These are phyloP conservation scores for Leistus spinibarbis DNA, from an alignment of 2,888 invertebrate species.

Conservation along the genomic window DNA sequence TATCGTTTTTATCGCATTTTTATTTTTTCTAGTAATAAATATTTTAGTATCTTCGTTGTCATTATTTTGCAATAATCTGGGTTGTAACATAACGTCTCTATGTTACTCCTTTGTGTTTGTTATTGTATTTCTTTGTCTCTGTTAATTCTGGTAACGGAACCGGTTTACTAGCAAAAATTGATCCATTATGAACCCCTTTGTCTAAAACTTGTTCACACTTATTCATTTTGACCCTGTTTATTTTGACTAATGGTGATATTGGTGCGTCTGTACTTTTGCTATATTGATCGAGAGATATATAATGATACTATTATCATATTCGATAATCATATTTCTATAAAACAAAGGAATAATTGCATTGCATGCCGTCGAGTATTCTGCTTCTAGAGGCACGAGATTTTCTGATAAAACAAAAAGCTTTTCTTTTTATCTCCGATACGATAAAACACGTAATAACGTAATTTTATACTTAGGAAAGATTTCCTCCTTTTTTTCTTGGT, in stretches of 20 bases:
- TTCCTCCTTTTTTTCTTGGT: neutral
- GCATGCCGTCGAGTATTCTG: too few species aligned
- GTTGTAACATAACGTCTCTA: neutral
- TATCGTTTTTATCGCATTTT: neutral
- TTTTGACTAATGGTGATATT: too few species aligned
- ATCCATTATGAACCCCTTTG: too few species aligned
- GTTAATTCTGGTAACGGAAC: conserved; percentile 1
- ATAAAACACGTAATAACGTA: neutral
- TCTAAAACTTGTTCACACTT: too few species aligned
- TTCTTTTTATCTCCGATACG: neutral
- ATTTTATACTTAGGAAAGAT: neutral
- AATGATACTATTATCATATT: too few species aligned
- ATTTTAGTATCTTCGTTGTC: neutral
- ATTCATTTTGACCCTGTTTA: too few species aligned
- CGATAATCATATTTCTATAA: neutral
- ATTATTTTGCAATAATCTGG: neutral
- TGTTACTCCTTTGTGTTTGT: neutral
- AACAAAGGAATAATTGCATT: neutral
- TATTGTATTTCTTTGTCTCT: neutral
- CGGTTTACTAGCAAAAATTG: too few species aligned
- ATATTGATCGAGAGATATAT: too few species aligned
- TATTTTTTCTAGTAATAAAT: conserved; percentile 39
- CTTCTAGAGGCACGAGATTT: neutral
- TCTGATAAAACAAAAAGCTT: neutral
- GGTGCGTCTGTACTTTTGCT: too few species aligned